Percentiles rank a stretch among this genome's conserved stretches.
These are phyloP conservation scores for Sesia bembeciformis DNA, from an alignment of 2,888 invertebrate genomes.

Conservation along the genomic window DNA sequence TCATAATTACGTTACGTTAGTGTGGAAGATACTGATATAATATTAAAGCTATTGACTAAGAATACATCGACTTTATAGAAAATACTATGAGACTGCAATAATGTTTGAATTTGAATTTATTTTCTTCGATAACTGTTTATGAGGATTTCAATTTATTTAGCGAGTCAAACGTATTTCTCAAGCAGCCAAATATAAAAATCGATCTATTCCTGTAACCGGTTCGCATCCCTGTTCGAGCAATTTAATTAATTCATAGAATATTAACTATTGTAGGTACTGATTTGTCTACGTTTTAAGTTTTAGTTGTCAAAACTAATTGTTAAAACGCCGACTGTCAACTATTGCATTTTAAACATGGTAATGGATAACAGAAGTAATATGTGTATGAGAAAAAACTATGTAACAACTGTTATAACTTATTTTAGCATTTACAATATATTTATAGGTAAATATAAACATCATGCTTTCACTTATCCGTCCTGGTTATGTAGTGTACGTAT, in stretches of 20 bases:
- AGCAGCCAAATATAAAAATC: slow-evolving; percentile 15
- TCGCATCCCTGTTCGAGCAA: slow-evolving; percentile 50
- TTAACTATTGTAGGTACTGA: slow-evolving; percentile 66
- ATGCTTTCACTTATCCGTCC: slow-evolving; percentile 9
- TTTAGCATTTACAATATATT: slow-evolving; percentile 58
- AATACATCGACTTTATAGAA: slow-evolving; percentile 39
- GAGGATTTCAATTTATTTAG: too few species aligned
- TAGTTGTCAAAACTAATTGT: slow-evolving; percentile 7
- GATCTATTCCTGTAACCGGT: slow-evolving; percentile 47
- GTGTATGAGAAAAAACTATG: slow-evolving; percentile 68
- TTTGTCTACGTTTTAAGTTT: slow-evolving; percentile 4
- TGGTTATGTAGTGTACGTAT: slow-evolving; percentile 4
- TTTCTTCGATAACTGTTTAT: too few species aligned
- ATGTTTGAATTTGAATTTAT: too few species aligned
- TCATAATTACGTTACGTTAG: slow-evolving; percentile 40
- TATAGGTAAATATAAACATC: slow-evolving; percentile 11
- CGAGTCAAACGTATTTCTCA: too few species aligned
- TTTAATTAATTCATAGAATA: slow-evolving; percentile 39
- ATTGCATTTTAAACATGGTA: slow-evolving; percentile 72
- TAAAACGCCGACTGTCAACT: slow-evolving; percentile 36
- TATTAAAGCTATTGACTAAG: slow-evolving; percentile 69
- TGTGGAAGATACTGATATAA: slow-evolving; percentile 68
- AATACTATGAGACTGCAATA: background rate
- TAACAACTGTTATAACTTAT: slow-evolving; percentile 64
- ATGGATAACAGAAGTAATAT: slow-evolving; percentile 68